These are phyloP conservation scores for Pachliopta kotzebuea DNA, from an alignment of 2,888 invertebrate species.

Conservation along the genomic window DNA sequence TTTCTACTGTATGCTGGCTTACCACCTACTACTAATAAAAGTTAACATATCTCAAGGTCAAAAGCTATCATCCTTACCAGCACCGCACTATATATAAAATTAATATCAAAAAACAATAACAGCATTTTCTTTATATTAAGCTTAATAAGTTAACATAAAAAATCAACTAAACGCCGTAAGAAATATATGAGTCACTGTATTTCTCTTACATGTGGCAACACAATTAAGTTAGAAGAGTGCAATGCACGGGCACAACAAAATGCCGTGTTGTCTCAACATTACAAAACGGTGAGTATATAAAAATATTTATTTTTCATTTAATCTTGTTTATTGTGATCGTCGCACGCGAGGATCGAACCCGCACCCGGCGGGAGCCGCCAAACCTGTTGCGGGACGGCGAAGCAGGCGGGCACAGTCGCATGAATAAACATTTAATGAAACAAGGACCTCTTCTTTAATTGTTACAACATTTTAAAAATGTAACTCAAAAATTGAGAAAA, in stretches of 20 bases:
- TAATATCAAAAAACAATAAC: too few species aligned
- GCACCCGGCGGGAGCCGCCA: conserved; percentile 51
- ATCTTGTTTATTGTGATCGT: conserved; percentile 66
- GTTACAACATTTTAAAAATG: conserved; percentile 39
- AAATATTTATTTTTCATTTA: conserved; percentile 73
- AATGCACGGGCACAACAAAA: conserved; percentile 56
- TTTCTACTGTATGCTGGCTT: too few species aligned
- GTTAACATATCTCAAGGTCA: too few species aligned
- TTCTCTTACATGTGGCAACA: conserved; percentile 47
- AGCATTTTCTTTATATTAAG: too few species aligned
- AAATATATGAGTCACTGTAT: too few species aligned
- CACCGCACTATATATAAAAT: too few species aligned
- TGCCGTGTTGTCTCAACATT: conserved; percentile 62
- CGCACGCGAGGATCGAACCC: conserved; percentile 55
- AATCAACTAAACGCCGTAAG: too few species aligned
- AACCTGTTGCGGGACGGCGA: conserved; percentile 56
- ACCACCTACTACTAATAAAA: too few species aligned
- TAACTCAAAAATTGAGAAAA: too few species aligned
- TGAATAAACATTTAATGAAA: conserved; percentile 50
- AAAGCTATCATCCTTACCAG: too few species aligned
- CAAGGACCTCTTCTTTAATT: conserved; percentile 50
- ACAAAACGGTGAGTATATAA: conserved; percentile 43
- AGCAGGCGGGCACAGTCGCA: conserved; percentile 37
- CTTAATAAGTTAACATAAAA: too few species aligned
- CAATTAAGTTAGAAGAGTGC: conserved; percentile 59